These are phyloP conservation scores for Pterostichus niger DNA, from an alignment of 2,888 invertebrate genomes.

Conservation along the genomic window DNA sequence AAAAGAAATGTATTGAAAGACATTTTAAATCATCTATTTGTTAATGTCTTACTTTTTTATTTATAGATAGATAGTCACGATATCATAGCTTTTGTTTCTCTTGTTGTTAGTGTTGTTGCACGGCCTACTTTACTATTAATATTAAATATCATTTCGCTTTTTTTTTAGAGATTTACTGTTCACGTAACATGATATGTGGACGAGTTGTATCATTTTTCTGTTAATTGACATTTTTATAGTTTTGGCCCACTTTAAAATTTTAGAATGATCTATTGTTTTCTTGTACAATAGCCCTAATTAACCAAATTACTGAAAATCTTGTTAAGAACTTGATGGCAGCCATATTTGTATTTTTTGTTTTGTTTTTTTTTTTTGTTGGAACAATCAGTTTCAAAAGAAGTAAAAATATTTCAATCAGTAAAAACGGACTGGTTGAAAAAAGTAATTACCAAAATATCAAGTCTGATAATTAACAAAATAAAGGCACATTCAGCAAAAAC, in stretches of 20 bases:
- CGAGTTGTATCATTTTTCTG: constrained; percentile 18
- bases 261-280: constrained; percentile 41
- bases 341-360: not conserved
- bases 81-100: not conserved
- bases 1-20: too few species aligned
- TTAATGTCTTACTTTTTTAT: too few species aligned
- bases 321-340: constrained; percentile 17
- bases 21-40: too few species aligned
- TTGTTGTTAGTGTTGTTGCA: not conserved
- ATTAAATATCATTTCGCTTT: not conserved
- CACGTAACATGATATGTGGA: constrained; percentile 8
- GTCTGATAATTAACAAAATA: constrained; percentile 21
- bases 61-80: too few species aligned
- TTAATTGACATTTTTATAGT: constrained; percentile 42
- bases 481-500: constrained; percentile 14
- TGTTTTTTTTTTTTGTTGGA: not conserved
- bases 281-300: constrained; percentile 27
- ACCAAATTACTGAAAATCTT: not conserved
- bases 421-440: not conserved
- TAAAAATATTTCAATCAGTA: not conserved
- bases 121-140: not conserved
- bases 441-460: not conserved
- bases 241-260: constrained; percentile 36
- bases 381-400: not conserved
- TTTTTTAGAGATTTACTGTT: constrained; percentile 22